Conservation (phyloP, 1,140 invertebrate species). For the Pseudomyrmex concolor region DNA sequence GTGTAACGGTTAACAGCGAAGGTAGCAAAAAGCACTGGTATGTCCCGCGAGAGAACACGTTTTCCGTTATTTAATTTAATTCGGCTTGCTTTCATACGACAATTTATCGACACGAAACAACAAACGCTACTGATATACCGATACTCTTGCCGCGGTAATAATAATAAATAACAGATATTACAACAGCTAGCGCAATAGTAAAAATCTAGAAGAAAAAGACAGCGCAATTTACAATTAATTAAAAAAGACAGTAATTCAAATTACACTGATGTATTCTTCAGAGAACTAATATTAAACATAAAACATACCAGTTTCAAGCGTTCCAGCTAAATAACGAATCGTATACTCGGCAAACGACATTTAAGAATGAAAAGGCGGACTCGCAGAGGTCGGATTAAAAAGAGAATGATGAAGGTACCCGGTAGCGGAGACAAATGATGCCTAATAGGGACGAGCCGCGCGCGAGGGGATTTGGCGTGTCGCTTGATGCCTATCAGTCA, state of each 20-base stretch:
- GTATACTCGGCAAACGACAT: slow-evolving; percentile 18
- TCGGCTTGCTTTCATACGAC: background rate
- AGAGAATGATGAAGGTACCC: slow-evolving; percentile 64
- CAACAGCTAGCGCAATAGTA: too few species aligned
- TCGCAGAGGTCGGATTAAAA: slow-evolving; percentile 61
- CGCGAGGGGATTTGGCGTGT: slow-evolving; percentile 78
- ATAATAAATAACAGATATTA: background rate
- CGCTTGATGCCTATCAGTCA: slow-evolving; percentile 83
- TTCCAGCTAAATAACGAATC: background rate
- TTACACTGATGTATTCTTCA: background rate
- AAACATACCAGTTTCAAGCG: background rate
- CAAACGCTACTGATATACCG: background rate
- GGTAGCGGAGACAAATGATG: slow-evolving; percentile 83
- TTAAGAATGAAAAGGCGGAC: slow-evolving; percentile 27
- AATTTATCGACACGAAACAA: slow-evolving; percentile 13
- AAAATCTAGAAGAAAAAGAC: too few species aligned
- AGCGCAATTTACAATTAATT: too few species aligned
- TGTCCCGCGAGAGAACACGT: slow-evolving; percentile 18
- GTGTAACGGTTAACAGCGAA: slow-evolving; percentile 39
- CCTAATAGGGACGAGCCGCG: slow-evolving; percentile 79
- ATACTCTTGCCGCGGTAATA: background rate
- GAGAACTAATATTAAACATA: background rate
- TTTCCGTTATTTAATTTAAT: slow-evolving; percentile 31
- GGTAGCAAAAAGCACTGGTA: slow-evolving; percentile 4
- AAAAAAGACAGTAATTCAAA: background rate